Percentiles rank a stretch among this genome's conserved stretches.
These are phyloP conservation scores for Cheilosia urbana DNA, from an alignment of 2,888 invertebrate genomes.

Conservation along the genomic window DNA sequence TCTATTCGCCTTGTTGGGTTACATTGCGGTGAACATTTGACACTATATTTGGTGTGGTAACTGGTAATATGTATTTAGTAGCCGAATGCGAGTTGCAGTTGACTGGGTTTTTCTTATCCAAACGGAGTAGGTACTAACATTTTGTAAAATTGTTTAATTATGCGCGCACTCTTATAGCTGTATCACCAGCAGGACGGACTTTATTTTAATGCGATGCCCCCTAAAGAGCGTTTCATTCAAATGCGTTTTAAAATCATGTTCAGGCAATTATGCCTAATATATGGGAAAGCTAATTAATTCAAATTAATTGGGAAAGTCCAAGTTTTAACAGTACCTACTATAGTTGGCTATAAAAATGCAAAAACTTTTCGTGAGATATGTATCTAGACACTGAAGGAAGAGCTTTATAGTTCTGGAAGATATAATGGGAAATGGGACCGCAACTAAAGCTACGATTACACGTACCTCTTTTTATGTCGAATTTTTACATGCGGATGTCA, in stretches of 20 bases:
- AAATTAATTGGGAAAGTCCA: background rate
- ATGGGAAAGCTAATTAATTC: conserved; percentile 14
- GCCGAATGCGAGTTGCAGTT: conserved; percentile 39
- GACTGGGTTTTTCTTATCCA: conserved; percentile 26
- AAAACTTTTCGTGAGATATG: background rate
- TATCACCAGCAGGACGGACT: background rate
- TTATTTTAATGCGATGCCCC: conserved; percentile 10
- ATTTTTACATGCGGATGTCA: too few relatives aligned
- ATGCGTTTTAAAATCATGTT: background rate
- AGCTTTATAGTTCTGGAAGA: too few relatives aligned
- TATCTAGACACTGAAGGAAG: background rate
- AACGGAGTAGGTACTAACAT: conserved; percentile 40
- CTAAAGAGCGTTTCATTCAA: background rate
- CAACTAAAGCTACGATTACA: too few relatives aligned
- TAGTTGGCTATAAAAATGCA: background rate
- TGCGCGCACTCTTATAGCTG: conserved; percentile 7
- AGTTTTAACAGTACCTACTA: background rate
- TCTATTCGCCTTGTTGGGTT: conserved; percentile 44
- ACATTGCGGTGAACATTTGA: conserved; percentile 46
- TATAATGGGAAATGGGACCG: too few relatives aligned
- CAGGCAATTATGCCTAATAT: background rate
- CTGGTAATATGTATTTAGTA: conserved; percentile 23
- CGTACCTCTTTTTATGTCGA: too few relatives aligned
- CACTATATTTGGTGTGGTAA: conserved; percentile 48
- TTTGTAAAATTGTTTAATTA: conserved; percentile 16